Percentiles rank a stretch among this genome's conserved stretches.
These are phyloP conservation scores for Spermophilus dauricus DNA, from an alignment of 2,113 vertebrate genomes.

Conservation along the genomic window DNA sequence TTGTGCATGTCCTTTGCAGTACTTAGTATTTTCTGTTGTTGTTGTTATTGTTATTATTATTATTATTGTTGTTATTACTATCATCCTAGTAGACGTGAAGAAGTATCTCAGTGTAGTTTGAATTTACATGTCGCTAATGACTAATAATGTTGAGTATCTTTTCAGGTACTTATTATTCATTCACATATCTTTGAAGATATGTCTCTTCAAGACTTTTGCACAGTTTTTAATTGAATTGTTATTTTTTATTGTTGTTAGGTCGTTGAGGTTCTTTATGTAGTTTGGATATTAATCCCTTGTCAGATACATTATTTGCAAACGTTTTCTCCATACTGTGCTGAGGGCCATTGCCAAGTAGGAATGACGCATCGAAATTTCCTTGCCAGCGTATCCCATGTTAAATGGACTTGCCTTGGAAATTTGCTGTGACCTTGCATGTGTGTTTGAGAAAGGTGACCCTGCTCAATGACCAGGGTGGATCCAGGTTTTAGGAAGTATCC, in stretches of 20 bases:
- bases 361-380: too few species aligned
- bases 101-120: background rate
- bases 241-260: background rate
- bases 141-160: background rate
- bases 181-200: constrained; percentile 25
- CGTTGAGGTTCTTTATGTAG: background rate
- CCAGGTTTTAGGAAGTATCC: too few species aligned
- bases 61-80: background rate
- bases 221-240: constrained; percentile 18
- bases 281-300: background rate
- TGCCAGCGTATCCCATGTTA: too few species aligned
- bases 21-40: background rate
- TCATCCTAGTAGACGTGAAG: background rate
- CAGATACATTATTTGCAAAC: constrained; percentile 4
- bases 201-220: background rate
- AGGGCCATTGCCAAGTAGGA: too few species aligned
- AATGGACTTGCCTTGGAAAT: too few species aligned
- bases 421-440: too few species aligned
- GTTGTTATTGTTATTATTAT: background rate
- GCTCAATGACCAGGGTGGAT: too few species aligned
- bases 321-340: background rate
- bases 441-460: too few species aligned
- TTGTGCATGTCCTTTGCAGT: background rate
- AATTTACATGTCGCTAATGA: constrained; percentile 43
- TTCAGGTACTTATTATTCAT: background rate